Conservation (phyloP, 2,888 invertebrate species). For the Eucera pruinosa region DNA sequence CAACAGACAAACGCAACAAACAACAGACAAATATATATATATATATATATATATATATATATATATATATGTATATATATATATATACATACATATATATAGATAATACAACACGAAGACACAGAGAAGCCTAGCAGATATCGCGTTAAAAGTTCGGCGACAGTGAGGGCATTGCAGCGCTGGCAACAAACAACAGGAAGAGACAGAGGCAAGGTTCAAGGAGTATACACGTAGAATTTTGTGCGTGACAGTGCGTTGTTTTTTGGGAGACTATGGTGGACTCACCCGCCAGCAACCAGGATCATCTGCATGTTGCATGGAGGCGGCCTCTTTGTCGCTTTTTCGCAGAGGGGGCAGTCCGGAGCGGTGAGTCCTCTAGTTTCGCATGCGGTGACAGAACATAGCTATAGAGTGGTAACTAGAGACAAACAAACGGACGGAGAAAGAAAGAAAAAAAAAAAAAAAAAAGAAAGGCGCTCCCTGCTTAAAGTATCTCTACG, state of each 20-base stretch:
- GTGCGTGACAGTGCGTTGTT: slow-evolving; percentile 53
- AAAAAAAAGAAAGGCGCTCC: slow-evolving; percentile 36
- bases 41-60: too few species aligned
- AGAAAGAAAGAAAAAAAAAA: slow-evolving; percentile 39
- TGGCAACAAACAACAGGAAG: slow-evolving; percentile 17
- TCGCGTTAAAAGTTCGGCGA: neutral
- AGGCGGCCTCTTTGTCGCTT: slow-evolving; percentile 82
- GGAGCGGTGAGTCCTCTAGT: slow-evolving; percentile 74
- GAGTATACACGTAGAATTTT: slow-evolving; percentile 3
- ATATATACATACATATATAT: too few species aligned
- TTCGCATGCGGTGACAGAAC: slow-evolving; percentile 74
- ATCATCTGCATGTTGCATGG: slow-evolving; percentile 85
- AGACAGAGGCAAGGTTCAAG: neutral
- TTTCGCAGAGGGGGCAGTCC: slow-evolving; percentile 74
- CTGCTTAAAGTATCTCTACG: slow-evolving; percentile 56
- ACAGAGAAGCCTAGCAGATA: slow-evolving; percentile 38
- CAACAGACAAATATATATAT: neutral
- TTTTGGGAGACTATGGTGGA: slow-evolving; percentile 78
- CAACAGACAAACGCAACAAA: slow-evolving; percentile 6
- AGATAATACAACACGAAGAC: too few species aligned
- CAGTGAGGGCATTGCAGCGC: slow-evolving; percentile 2
- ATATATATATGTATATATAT: too few species aligned
- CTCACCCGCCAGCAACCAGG: slow-evolving; percentile 85
- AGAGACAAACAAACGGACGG: slow-evolving; percentile 65
- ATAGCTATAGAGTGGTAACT: slow-evolving; percentile 73